Evolutionary conservation across 2,888 invertebrate genomes (phyloP), one percentile per base, ranked within the genome.

Genomic region (Gymnosoma rotundatum): DNA sequence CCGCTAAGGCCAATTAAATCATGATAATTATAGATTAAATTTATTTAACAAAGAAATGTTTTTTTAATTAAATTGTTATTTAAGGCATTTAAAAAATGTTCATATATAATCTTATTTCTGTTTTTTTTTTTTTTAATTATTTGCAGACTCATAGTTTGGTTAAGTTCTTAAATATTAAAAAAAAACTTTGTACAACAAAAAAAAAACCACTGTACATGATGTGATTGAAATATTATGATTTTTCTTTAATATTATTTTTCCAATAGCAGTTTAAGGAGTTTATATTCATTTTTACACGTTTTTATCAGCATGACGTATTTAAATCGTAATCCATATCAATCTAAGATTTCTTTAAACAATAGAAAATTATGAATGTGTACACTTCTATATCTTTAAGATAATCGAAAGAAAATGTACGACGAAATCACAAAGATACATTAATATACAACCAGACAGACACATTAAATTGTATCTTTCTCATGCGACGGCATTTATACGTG

Each of bases 231-330:
- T 48, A 16, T 54, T 21, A 4, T 32, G 20, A 56, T 7, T 14
- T 54, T 52, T 76, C 21, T 52, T 1, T 32, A 0, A 1, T 45
- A 20, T 48, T 36, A 16, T 58, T 66, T 20, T 25, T 25, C 4
- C 25, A 25, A 25, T 25, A 25, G 25, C 25, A 25, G n/a, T n/a
- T n/a, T n/a, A 25, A 25, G 25, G n/a, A n/a, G 25, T 25, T 25
- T 25, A 25, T 38, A n/a, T 58, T 36, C 20, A 38, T 66, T 50
- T 69, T 52, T 73, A 69, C 83, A 78, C 74, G 61, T 74, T 70
- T 60, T 63, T 69, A 74, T 74, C 83, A 78, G 74, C 78, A 78
- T 83, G 78, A 83, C 74, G 78, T 74, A 64, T 70, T 58, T 54
- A 78, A 74, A 83, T 74, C 73, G 42, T 50, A 52, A 52, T 73